These are phyloP conservation scores for Caenorhabditis imperialis DNA, from an alignment of 2,888 invertebrate genomes.

Conservation along the genomic window DNA sequence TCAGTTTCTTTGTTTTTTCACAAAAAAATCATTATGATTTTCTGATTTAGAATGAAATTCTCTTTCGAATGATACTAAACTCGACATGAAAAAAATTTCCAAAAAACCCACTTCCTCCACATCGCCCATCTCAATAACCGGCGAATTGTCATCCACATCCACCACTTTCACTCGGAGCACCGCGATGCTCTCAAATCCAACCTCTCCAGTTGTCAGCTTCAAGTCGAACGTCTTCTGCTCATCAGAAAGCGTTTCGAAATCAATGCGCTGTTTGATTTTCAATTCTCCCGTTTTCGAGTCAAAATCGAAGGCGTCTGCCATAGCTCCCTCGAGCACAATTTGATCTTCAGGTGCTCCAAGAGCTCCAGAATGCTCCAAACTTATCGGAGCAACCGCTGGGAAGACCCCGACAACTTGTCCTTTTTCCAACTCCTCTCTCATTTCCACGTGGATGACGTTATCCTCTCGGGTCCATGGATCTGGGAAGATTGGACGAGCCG, in stretches of 20 bases:
- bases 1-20: too few relatives aligned
- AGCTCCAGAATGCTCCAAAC: conserved; percentile 8
- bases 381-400: conserved; percentile 59
- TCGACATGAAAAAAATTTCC: not conserved
- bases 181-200: conserved; percentile 45
- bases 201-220: conserved; percentile 57
- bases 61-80: too few relatives aligned
- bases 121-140: conserved; percentile 43
- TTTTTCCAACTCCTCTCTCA: conserved; percentile 59
- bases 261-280: conserved; percentile 52
- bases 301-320: conserved; percentile 49
- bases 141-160: conserved; percentile 68
- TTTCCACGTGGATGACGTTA: conserved; percentile 28
- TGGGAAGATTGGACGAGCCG: conserved; percentile 29
- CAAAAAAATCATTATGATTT: too few relatives aligned
- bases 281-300: conserved; percentile 50
- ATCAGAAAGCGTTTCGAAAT: conserved; percentile 55
- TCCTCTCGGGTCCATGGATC: conserved; percentile 31
- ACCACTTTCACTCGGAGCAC: conserved; percentile 49
- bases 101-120: conserved; percentile 26
- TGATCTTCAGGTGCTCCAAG: not conserved
- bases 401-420: conserved; percentile 62
- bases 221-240: conserved; percentile 49
- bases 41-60: too few relatives aligned
- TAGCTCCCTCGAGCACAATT: conserved; percentile 30